Evolutionary conservation across 2,113 vertebrate genomes (phyloP), one percentile per base, ranked within the genome.

Genomic region (Euleptes europaea): DNA sequence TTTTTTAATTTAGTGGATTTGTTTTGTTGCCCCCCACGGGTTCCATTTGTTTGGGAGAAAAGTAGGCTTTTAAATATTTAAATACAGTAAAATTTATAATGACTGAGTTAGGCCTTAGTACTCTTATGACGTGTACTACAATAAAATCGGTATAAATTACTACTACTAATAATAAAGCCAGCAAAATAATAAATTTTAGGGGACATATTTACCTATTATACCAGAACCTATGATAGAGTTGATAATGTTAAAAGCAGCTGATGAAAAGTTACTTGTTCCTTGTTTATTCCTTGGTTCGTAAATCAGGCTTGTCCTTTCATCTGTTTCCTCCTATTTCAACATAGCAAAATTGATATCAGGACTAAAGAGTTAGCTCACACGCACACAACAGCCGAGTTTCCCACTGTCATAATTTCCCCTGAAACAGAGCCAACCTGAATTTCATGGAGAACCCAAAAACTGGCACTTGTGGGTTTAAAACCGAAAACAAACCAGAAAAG

Each of bases 181-280:
- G 91, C 88, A 83, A 80, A 35, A 80, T 71, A 87, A 85, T 10
- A 73, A 5, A 87, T 3, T 4, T 78, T 0, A 74, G 8, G 49
- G 23, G 63, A 5, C 1, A 78, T 31, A 67, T 88, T 95, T 95
- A 98, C 98, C 98, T 96, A 99, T 98, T 87, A 98, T 92, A 70
- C 98, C 98, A 38, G 98, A 98, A 95, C 98, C 98, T 90, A 98
- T 97, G 67, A 99, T 98, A 47, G 98, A 99, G 92, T 99, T 99
- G 90, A 98, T 97, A 83, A 99, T 96, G 92, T 99, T 99, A 94
- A 99, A 99, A 42, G 96, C 96, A 26, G 98, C 98, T 78, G 97
- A 96, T 60, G 95, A 95, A 65, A 95, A 89, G 67, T 94, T 95
- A 84, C 95, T 90, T 42, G 92, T 96, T 87, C 94, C 89, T 90